Evolutionary conservation across 2,888 invertebrate genomes (phyloP).

Genomic region (Pachycephus smyrnensis): DNA sequence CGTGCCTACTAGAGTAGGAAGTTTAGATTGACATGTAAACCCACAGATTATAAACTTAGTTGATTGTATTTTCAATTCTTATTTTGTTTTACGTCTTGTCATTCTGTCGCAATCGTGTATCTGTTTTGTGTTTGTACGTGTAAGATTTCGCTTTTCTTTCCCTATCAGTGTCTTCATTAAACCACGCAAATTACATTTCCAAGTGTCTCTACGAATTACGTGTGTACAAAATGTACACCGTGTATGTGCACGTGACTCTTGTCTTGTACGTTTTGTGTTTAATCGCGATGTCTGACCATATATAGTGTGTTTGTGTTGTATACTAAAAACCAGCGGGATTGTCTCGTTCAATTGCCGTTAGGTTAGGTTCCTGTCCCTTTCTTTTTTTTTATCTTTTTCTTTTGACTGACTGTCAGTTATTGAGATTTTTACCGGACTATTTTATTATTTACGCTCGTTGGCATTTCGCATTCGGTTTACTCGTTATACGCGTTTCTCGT

Average conservation of each 20-base stretch:
- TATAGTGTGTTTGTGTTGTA: background rate
- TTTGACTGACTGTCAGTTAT: background rate
- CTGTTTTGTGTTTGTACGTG: background rate
- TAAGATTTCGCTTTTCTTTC: background rate
- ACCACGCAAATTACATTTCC: too few relatives aligned
- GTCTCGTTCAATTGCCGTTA: background rate
- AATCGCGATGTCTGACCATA: too few relatives aligned
- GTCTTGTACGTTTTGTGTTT: background rate
- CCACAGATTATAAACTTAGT: conserved; percentile 42
- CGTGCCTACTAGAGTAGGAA: conserved; percentile 14
- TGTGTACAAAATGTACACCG: conserved; percentile 21
- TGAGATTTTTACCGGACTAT: background rate
- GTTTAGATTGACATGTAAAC: conserved; percentile 45
- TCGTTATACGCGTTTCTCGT: background rate
- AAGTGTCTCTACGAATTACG: too few relatives aligned
- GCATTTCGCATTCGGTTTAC: background rate
- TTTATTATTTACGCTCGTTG: background rate
- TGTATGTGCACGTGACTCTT: conserved; percentile 23
- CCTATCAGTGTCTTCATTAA: background rate
- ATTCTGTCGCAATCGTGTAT: background rate
- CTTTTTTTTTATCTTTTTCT: background rate
- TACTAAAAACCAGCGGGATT: background rate
- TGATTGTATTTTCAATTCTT: conserved; percentile 38
- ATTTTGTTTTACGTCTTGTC: background rate
- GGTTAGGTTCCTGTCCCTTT: background rate